Percentiles rank a stretch among this genome's conserved stretches.
phyloP scores from a whole-genome alignment of 2,797 vertebrate genomes.

The Notamacropus eugenii region DNA sequence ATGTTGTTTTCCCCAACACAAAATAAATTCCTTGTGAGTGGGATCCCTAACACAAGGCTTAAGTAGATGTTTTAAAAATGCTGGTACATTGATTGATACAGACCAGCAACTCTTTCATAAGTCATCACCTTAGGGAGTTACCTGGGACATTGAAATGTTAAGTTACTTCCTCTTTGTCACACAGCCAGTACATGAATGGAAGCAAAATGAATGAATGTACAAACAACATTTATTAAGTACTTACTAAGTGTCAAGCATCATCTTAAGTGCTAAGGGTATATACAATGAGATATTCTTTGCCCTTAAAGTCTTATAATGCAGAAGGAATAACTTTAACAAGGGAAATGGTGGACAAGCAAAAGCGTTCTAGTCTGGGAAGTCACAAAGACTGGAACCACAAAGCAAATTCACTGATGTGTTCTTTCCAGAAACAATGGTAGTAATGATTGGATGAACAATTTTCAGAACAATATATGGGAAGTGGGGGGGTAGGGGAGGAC shows the following conservation, averaged over 20 bases:
- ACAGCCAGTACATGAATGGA: not conserved
- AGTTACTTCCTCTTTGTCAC: not conserved
- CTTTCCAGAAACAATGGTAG: not conserved
- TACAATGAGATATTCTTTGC: not conserved
- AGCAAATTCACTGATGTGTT: not conserved
- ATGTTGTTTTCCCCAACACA: not conserved
- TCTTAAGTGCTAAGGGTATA: not conserved
- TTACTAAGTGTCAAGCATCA: not conserved
- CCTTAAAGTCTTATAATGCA: not conserved
- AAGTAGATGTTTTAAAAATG: not conserved
- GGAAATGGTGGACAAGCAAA: not conserved
- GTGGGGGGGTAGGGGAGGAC: not conserved
- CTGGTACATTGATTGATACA: not conserved
- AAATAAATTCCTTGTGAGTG: not conserved
- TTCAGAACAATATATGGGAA: not conserved
- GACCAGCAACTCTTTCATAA: not conserved
- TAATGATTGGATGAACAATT: not conserved
- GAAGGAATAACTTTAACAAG: not conserved
- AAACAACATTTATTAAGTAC: not conserved
- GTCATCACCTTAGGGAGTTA: not conserved
- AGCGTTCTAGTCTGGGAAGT: not conserved
- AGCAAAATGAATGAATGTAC: not conserved
- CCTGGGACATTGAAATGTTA: not conserved
- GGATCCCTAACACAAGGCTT: not conserved
- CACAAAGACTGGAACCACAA: not conserved